These are phyloP conservation scores for Operophtera brumata DNA, from an alignment of 2,888 invertebrate genomes.

Conservation along the genomic window DNA sequence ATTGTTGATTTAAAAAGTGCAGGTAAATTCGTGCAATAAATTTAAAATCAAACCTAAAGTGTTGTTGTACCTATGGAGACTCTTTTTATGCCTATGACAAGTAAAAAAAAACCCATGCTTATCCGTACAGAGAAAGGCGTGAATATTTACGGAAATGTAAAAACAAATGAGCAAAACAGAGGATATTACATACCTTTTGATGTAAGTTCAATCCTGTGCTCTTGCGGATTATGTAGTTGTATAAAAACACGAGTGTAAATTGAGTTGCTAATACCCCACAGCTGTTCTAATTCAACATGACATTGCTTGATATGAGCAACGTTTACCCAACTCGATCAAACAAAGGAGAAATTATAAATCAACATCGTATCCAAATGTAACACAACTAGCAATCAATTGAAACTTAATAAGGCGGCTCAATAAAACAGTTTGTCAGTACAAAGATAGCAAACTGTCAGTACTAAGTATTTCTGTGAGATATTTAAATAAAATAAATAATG, in stretches of 20 bases:
- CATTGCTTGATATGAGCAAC: constrained; percentile 20
- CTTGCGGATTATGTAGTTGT: too few species aligned
- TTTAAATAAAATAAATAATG: too few species aligned
- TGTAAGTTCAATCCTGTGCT: background rate
- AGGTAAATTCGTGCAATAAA: too few species aligned
- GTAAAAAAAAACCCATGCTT: too few species aligned
- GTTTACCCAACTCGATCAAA: constrained; percentile 28
- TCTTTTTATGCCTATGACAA: too few species aligned
- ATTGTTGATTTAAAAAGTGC: too few species aligned
- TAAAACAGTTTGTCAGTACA: constrained; percentile 40
- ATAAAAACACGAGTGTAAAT: too few species aligned
- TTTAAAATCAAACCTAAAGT: too few species aligned
- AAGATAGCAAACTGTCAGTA: constrained; percentile 41
- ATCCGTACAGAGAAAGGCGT: too few species aligned
- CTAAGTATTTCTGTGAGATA: too few species aligned
- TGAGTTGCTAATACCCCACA: background rate
- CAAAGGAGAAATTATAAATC: constrained; percentile 35
- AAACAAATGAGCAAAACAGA: background rate
- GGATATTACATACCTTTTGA: background rate
- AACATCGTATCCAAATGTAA: constrained; percentile 35
- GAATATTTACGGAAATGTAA: too few species aligned
- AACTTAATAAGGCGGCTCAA: constrained; percentile 48
- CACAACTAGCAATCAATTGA: constrained; percentile 47
- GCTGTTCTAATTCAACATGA: constrained; percentile 4
- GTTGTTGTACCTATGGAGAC: too few species aligned